A percentile compares a stretch with the other conserved stretches of the same genome.
Evolutionary conservation across 2,797 vertebrate species (phyloP).

Genomic region (Diceros bicornis): DNA sequence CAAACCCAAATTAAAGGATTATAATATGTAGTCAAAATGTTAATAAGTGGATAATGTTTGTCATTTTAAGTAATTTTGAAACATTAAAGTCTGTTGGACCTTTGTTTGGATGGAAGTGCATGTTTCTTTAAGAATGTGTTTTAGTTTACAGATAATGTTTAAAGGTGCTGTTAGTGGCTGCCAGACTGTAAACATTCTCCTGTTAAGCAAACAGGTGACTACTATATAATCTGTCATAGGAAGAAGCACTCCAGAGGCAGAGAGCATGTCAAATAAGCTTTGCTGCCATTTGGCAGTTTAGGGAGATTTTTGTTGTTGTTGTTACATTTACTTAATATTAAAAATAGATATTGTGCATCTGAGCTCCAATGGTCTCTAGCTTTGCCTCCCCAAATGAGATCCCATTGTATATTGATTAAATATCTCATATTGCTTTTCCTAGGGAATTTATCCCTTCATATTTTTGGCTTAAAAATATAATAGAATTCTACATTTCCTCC

Average conservation of each 20-base stretch:
- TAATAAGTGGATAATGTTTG: conserved; percentile 53
- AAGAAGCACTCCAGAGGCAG: conserved; percentile 76
- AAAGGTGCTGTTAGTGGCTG: conserved; percentile 45
- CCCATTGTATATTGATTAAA: conserved; percentile 16
- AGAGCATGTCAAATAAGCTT: conserved; percentile 77
- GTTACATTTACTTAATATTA: conserved; percentile 82
- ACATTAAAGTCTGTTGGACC: conserved; percentile 39
- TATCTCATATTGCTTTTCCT: conserved; percentile 20
- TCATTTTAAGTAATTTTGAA: conserved; percentile 62
- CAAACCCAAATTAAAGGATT: conserved; percentile 73
- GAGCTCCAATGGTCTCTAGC: neutral
- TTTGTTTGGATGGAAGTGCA: conserved; percentile 41
- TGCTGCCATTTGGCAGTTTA: conserved; percentile 25
- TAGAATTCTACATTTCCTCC: conserved; percentile 19
- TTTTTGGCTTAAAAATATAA: conserved; percentile 57
- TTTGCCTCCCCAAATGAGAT: conserved; percentile 40
- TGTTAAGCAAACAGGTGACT: conserved; percentile 75
- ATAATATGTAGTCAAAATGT: conserved; percentile 31
- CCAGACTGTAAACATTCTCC: conserved; percentile 59
- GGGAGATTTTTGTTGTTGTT: neutral
- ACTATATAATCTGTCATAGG: conserved; percentile 60
- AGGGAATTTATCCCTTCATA: conserved; percentile 54
- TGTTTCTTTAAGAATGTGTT: conserved; percentile 72
- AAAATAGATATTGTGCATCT: neutral
- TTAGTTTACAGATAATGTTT: conserved; percentile 64